Percentiles rank a stretch among this genome's conserved stretches.
Conservation (phyloP, 1,140 invertebrate species). For the Drosophila nigromelanica region DNA sequence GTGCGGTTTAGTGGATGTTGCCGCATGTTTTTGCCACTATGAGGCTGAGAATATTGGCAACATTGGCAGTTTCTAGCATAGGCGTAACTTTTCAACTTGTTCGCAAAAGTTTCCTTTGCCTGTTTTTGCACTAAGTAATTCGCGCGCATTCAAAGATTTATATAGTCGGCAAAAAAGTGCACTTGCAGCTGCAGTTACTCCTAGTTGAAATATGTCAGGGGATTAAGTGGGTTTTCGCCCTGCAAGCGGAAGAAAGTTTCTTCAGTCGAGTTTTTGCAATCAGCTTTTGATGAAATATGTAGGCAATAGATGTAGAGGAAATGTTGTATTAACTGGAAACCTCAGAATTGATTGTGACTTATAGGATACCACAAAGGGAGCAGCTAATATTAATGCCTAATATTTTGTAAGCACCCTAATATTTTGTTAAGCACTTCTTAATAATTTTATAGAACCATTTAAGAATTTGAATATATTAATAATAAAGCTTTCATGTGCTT, state of each 20-base stretch:
- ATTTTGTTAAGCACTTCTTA: too few relatives aligned
- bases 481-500: too few relatives aligned
- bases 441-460: too few relatives aligned
- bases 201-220: slow-evolving; percentile 45
- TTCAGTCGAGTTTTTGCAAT: slow-evolving; percentile 1
- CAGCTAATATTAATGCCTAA: too few relatives aligned
- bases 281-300: slow-evolving; percentile 13
- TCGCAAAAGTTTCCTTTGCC: slow-evolving; percentile 53
- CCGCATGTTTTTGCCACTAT: slow-evolving; percentile 18
- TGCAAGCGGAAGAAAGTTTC: slow-evolving; percentile 3
- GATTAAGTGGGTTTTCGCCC: slow-evolving; percentile 55
- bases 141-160: slow-evolving; percentile 69
- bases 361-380: too few relatives aligned
- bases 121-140: slow-evolving; percentile 69
- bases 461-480: too few relatives aligned
- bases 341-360: too few relatives aligned
- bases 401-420: too few relatives aligned
- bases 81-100: slow-evolving; percentile 71
- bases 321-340: not conserved
- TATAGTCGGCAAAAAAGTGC: slow-evolving; percentile 46
- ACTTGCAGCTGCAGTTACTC: slow-evolving; percentile 35
- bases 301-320: not conserved
- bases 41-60: slow-evolving; percentile 52
- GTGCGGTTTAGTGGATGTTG: slow-evolving; percentile 2
- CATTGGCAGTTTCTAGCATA: slow-evolving; percentile 66